Percentiles rank a stretch among this genome's conserved stretches.
phyloP scores from a whole-genome alignment of 2,797 vertebrate genomes.

The Austrolebias charrua region DNA sequence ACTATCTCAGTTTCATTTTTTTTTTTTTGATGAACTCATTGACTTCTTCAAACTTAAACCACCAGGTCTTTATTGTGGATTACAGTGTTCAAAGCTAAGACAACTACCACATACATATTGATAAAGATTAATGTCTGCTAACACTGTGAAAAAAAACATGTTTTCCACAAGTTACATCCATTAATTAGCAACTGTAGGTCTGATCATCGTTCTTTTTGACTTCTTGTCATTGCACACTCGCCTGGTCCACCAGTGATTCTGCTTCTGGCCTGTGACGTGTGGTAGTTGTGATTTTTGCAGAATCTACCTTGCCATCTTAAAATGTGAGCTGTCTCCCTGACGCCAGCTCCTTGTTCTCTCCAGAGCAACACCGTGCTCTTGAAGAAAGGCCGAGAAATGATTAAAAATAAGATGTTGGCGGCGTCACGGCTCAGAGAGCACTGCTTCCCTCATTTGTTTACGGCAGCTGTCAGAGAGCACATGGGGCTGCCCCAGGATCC shows the following conservation, averaged over 20 bases:
- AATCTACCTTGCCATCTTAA: slow-evolving; percentile 57
- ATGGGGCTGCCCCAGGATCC: slow-evolving; percentile 23
- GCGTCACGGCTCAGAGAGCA: slow-evolving; percentile 7
- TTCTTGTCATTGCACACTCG: slow-evolving; percentile 31
- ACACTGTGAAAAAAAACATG: not conserved
- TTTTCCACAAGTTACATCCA: not conserved
- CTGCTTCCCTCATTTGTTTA: slow-evolving; percentile 28
- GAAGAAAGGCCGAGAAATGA: not conserved
- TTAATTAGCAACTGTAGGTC: slow-evolving; percentile 18
- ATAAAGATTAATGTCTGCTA: slow-evolving; percentile 1
- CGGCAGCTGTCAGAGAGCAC: slow-evolving; percentile 32
- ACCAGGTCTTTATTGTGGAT: too few species aligned
- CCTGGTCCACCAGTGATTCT: slow-evolving; percentile 46
- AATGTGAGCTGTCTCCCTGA: slow-evolving; percentile 50
- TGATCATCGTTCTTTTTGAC: slow-evolving; percentile 24
- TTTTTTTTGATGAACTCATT: too few species aligned
- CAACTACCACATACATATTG: not conserved
- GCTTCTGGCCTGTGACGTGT: slow-evolving; percentile 35
- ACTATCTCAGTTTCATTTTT: too few species aligned
- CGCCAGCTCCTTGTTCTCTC: slow-evolving; percentile 6
- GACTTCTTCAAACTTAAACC: too few species aligned
- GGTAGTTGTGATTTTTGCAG: slow-evolving; percentile 37
- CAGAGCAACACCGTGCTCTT: slow-evolving; percentile 1
- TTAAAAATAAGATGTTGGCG: slow-evolving; percentile 13
- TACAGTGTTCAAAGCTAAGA: not conserved